Evolutionary conservation across 2,797 vertebrate species (phyloP).

Genomic region (Microctenopoma steveboyesi): DNA sequence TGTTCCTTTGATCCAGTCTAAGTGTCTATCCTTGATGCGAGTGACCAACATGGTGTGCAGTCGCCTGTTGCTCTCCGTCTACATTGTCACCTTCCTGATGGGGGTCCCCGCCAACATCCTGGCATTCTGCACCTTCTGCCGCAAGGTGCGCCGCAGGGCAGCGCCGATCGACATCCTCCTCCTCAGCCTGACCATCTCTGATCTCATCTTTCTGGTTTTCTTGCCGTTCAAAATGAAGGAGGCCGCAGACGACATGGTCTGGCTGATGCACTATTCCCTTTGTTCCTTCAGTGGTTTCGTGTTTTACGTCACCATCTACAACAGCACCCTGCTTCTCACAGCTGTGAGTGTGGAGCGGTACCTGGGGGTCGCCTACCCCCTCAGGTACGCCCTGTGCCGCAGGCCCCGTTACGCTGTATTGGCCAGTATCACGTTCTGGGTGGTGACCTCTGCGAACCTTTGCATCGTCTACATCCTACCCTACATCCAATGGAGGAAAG

Average conservation of each 20-base stretch:
- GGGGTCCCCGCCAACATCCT: constrained; percentile 88
- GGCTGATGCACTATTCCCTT: constrained; percentile 77
- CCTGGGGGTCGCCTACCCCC: constrained; percentile 87
- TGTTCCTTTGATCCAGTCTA: constrained; percentile 22
- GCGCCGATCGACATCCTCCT: constrained; percentile 86
- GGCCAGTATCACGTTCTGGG: constrained; percentile 82
- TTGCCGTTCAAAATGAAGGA: constrained; percentile 90
- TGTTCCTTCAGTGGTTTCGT: constrained; percentile 85
- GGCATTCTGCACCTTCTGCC: constrained; percentile 82
- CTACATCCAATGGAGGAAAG: constrained; percentile 42
- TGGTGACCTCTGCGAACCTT: constrained; percentile 84
- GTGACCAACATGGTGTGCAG: constrained; percentile 49
- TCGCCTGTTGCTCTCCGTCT: constrained; percentile 75
- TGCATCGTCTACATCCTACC: constrained; percentile 86
- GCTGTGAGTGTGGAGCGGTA: constrained; percentile 90
- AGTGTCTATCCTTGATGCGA: constrained; percentile 11
- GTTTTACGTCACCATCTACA: constrained; percentile 93
- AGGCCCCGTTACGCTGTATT: constrained; percentile 75
- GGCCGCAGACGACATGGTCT: constrained; percentile 74
- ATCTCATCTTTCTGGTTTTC: constrained; percentile 87
- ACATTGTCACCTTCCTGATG: constrained; percentile 84
- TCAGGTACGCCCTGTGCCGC: constrained; percentile 84
- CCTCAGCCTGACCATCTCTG: constrained; percentile 89
- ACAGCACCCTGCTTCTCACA: constrained; percentile 89
- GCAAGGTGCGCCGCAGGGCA: constrained; percentile 77